phyloP scores from a whole-genome alignment of 2,113 vertebrate genomes.

The Chlorodrepanis virens region DNA sequence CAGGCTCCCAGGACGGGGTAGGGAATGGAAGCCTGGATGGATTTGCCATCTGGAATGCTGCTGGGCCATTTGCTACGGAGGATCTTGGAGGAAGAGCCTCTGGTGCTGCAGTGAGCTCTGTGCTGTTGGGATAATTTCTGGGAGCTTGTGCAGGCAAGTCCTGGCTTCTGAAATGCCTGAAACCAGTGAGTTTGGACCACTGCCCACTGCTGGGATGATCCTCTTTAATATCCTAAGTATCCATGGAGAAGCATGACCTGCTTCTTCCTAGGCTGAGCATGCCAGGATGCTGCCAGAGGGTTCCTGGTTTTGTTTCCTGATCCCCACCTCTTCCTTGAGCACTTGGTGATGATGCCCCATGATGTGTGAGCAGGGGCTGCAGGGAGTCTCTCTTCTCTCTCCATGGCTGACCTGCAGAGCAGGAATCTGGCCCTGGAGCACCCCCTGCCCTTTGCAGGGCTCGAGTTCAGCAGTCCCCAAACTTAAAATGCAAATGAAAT shows the following conservation, averaged over 20 bases:
- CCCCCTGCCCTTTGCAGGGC: background rate
- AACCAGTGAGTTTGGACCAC: background rate
- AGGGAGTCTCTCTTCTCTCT: background rate
- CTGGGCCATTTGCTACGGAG: background rate
- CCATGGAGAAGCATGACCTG: background rate
- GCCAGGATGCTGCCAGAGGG: background rate
- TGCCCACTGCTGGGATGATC: background rate
- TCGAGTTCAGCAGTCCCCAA: background rate
- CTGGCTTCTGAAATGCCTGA: background rate
- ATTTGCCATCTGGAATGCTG: background rate
- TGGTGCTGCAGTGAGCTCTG: background rate
- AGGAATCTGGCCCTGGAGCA: background rate
- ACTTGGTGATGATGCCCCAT: background rate
- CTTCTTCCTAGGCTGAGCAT: background rate
- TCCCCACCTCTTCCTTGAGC: background rate
- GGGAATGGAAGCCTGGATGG: background rate
- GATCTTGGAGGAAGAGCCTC: background rate
- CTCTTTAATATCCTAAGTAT: background rate
- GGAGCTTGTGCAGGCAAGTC: background rate
- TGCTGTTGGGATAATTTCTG: background rate
- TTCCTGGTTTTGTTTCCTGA: background rate
- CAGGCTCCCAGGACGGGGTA: background rate
- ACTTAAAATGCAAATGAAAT: background rate
- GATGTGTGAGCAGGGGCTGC: background rate
- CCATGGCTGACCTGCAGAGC: background rate